Evolutionary conservation across 2,113 vertebrate genomes (phyloP).

Genomic region (Sceloporus tristichus): DNA sequence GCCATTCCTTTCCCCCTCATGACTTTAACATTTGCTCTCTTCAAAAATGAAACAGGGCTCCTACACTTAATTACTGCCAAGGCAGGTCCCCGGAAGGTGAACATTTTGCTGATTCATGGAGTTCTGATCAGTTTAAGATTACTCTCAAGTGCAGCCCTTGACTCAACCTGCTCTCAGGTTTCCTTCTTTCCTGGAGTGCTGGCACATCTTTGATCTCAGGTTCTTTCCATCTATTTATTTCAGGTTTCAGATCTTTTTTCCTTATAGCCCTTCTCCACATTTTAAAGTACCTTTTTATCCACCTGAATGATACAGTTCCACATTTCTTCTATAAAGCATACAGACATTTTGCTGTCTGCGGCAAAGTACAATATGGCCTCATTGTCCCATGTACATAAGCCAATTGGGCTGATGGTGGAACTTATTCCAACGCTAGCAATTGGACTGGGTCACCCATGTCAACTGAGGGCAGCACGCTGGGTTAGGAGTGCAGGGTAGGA

Average conservation of each 20-base stretch:
- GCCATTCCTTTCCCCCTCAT: slow-evolving; percentile 49
- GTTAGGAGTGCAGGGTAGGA: background rate
- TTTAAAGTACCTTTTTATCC: background rate
- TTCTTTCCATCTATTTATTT: slow-evolving; percentile 50
- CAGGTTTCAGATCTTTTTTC: slow-evolving; percentile 18
- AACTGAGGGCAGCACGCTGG: background rate
- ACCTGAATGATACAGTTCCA: background rate
- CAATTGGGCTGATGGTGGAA: no score
- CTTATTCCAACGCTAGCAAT: no score
- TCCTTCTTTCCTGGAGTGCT: slow-evolving; percentile 56
- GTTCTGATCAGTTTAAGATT: slow-evolving; percentile 62
- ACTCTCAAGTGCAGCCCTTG: slow-evolving; percentile 37
- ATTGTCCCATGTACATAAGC: no score
- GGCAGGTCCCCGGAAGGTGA: slow-evolving; percentile 51
- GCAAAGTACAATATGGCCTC: background rate
- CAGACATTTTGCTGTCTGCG: background rate
- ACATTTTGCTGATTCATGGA: slow-evolving; percentile 58
- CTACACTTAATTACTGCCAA: slow-evolving; percentile 71
- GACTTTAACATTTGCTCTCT: slow-evolving; percentile 33
- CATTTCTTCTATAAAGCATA: slow-evolving; percentile 31
- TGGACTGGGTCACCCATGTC: background rate
- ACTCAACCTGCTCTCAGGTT: slow-evolving; percentile 46
- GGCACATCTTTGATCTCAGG: slow-evolving; percentile 54
- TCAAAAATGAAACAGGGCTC: slow-evolving; percentile 62
- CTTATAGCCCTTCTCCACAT: background rate